Percentiles rank a stretch among this genome's conserved stretches.
Conservation (phyloP, 1,140 invertebrate genomes). For the Cotesia glomerata region DNA sequence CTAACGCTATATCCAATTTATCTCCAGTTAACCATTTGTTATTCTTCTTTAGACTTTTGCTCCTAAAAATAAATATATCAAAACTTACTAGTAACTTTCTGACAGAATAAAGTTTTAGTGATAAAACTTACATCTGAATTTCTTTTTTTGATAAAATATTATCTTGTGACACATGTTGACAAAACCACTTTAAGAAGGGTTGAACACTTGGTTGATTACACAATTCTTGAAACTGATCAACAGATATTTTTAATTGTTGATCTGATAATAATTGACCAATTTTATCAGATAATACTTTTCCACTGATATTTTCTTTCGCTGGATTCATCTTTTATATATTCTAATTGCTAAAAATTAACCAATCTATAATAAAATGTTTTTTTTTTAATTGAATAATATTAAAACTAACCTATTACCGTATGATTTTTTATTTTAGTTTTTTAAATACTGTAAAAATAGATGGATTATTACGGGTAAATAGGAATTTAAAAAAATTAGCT, state of each 20-base stretch:
- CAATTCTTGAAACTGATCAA: conserved; percentile 39
- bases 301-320: conserved; percentile 43
- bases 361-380: no score
- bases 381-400: no score
- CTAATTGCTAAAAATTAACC: background rate
- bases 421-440: no score
- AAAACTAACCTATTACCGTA: no score
- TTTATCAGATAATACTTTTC: conserved; percentile 44
- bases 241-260: conserved; percentile 36
- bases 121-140: conserved; percentile 46
- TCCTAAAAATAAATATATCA: conserved; percentile 22
- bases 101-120: conserved; percentile 16
- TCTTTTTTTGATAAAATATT: conserved; percentile 52
- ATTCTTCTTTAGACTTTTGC: conserved; percentile 43
- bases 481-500: no score
- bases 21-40: conserved; percentile 43
- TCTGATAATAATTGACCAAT: conserved; percentile 43
- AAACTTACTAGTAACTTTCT: background rate
- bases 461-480: no score
- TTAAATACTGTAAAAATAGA: no score
- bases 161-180: conserved; percentile 42
- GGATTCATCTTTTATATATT: no score
- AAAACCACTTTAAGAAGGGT: conserved; percentile 58
- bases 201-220: conserved; percentile 41
- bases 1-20: conserved; percentile 47